phyloP scores from a whole-genome alignment of 2,888 invertebrate species.

The Trichogramma dendrolimi region DNA sequence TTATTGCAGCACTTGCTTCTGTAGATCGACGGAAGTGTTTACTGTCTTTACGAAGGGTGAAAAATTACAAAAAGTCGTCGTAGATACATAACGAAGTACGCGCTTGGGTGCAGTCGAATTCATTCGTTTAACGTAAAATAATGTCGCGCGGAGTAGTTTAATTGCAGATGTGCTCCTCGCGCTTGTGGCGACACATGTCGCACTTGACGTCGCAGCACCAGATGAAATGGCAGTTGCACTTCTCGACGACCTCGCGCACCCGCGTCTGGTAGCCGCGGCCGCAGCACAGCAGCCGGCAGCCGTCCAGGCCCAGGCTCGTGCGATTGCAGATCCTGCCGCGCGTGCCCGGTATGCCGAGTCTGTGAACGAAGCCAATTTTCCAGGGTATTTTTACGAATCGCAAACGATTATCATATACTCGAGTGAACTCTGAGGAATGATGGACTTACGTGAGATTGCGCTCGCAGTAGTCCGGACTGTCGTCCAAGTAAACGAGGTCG shows the following conservation, averaged over 20 bases:
- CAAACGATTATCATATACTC: background rate
- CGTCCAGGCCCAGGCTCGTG: constrained; percentile 80
- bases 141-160: constrained; percentile 48
- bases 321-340: constrained; percentile 78
- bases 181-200: constrained; percentile 72
- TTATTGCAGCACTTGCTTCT: too few relatives aligned
- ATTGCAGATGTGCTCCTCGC: constrained; percentile 84
- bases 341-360: constrained; percentile 78
- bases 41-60: too few relatives aligned
- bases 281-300: constrained; percentile 82
- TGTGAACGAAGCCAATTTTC: constrained; percentile 45
- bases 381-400: background rate
- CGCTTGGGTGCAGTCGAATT: too few relatives aligned
- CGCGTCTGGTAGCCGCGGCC: constrained; percentile 84
- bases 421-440: background rate
- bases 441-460: constrained; percentile 72
- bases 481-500: constrained; percentile 85
- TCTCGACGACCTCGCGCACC: constrained; percentile 76
- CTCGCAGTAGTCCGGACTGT: constrained; percentile 89
- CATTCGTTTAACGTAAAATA: too few relatives aligned
- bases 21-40: too few relatives aligned
- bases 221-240: constrained; percentile 84
- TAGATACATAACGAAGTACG: too few relatives aligned
- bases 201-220: constrained; percentile 90
- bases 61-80: too few relatives aligned